Evolutionary conservation across 2,888 invertebrate genomes (phyloP).

Genomic region (Orchesellides sinensis): DNA sequence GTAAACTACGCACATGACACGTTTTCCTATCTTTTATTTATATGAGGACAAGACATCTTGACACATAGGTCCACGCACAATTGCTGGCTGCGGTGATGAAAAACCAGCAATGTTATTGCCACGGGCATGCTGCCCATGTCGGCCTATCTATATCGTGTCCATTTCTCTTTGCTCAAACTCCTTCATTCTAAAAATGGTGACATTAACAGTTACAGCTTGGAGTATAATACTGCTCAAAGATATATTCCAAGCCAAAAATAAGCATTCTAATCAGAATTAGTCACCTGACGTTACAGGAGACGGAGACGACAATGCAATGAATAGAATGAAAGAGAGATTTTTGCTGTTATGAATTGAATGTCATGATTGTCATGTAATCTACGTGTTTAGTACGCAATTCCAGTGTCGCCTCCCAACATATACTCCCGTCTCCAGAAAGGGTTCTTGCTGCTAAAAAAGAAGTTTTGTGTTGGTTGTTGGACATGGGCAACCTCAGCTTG

Average conservation of each 20-base stretch:
- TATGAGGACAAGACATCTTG: too few relatives aligned
- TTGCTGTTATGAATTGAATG: background rate
- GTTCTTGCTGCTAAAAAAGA: conserved; percentile 22
- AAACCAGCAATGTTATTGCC: background rate
- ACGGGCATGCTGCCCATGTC: background rate
- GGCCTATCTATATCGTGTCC: background rate
- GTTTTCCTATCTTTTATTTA: too few relatives aligned
- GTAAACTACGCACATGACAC: too few relatives aligned
- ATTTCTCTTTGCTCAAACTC: conserved; percentile 17
- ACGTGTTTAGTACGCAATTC: conserved; percentile 3
- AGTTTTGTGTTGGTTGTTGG: background rate
- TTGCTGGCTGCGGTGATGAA: background rate
- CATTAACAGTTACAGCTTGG: conserved; percentile 6
- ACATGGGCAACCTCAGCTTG: background rate
- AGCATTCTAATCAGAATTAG: conserved; percentile 11
- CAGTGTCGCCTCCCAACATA: conserved; percentile 5
- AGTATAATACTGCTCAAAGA: too few relatives aligned
- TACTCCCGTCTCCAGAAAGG: background rate
- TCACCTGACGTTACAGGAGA: too few relatives aligned
- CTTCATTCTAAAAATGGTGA: conserved; percentile 29
- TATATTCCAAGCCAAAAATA: conserved; percentile 1
- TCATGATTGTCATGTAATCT: conserved; percentile 13
- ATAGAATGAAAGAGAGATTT: background rate
- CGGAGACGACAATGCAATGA: too few relatives aligned
- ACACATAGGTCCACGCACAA: too few relatives aligned